Conservation (phyloP, 2,113 vertebrate species). For the Pelobates fuscus region DNA sequence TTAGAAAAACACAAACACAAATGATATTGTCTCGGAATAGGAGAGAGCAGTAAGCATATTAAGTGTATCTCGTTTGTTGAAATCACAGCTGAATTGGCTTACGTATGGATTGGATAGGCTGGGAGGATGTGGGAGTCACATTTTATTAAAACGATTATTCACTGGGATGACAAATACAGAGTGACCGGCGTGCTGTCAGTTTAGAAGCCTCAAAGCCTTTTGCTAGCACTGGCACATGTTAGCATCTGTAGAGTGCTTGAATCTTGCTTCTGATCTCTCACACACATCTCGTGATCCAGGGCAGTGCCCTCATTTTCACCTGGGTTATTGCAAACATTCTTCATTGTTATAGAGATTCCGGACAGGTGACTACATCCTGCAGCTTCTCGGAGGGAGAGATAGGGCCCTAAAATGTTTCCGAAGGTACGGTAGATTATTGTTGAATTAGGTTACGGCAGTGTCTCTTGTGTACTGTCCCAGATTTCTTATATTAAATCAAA, state of each 20-base stretch:
- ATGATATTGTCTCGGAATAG: too few relatives aligned
- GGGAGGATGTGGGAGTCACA: constrained; percentile 15
- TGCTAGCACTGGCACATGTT: background rate
- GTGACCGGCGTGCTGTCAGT: constrained; percentile 9
- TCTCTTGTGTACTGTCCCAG: constrained; percentile 39
- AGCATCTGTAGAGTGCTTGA: constrained; percentile 24
- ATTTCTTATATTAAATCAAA: constrained; percentile 38
- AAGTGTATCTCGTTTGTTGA: background rate
- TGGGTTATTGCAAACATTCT: constrained; percentile 31
- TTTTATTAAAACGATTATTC: constrained; percentile 42
- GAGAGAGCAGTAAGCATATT: too few relatives aligned
- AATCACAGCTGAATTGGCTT: background rate
- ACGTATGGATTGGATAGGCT: background rate
- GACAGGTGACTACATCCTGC: constrained; percentile 28
- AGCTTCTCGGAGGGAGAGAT: constrained; percentile 7
- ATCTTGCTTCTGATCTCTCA: background rate
- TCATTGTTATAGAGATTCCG: background rate
- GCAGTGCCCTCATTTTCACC: constrained; percentile 6
- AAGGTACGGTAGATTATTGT: constrained; percentile 29
- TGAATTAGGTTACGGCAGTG: constrained; percentile 37
- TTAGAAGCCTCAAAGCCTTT: background rate
- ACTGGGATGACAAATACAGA: background rate
- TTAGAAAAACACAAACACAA: too few relatives aligned
- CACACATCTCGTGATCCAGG: constrained; percentile 11
- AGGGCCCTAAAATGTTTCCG: constrained; percentile 25